These are phyloP conservation scores for Chlorops oryzae DNA, from an alignment of 1,140 invertebrate genomes.

Conservation along the genomic window DNA sequence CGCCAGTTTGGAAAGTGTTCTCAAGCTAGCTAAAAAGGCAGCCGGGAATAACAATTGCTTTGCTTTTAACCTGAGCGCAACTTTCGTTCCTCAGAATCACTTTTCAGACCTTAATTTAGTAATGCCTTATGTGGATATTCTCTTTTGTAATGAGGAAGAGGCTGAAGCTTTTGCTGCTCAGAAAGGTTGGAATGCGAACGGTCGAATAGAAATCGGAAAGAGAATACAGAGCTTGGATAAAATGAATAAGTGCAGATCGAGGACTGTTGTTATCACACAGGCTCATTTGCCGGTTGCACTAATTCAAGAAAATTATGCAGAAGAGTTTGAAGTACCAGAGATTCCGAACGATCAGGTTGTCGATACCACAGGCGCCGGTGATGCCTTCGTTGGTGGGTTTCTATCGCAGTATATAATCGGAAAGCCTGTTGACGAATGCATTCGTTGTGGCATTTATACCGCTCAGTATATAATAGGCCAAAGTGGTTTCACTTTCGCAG, in stretches of 20 bases:
- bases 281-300: constrained; percentile 26
- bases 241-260: constrained; percentile 13
- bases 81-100: constrained; percentile 26
- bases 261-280: constrained; percentile 21
- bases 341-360: constrained; percentile 70
- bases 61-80: constrained; percentile 30
- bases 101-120: constrained; percentile 9
- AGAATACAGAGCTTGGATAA: constrained; percentile 22
- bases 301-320: constrained; percentile 21
- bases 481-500: no score
- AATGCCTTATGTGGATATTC: constrained; percentile 20
- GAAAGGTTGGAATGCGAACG: constrained; percentile 21
- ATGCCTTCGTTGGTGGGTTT: constrained; percentile 96
- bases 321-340: constrained; percentile 53
- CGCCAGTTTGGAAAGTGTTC: constrained; percentile 16
- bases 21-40: constrained; percentile 7
- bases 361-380: constrained; percentile 97
- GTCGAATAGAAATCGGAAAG: constrained; percentile 26
- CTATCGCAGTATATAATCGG: constrained; percentile 77
- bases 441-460: constrained; percentile 29
- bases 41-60: constrained; percentile 12
- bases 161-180: constrained; percentile 16
- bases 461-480: constrained; percentile 26
- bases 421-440: constrained; percentile 49
- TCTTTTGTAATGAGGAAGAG: constrained; percentile 31